Evolutionary conservation across 2,797 vertebrate species (phyloP), one percentile per base, ranked within the genome.

Genomic region (Trachurus trachurus): DNA sequence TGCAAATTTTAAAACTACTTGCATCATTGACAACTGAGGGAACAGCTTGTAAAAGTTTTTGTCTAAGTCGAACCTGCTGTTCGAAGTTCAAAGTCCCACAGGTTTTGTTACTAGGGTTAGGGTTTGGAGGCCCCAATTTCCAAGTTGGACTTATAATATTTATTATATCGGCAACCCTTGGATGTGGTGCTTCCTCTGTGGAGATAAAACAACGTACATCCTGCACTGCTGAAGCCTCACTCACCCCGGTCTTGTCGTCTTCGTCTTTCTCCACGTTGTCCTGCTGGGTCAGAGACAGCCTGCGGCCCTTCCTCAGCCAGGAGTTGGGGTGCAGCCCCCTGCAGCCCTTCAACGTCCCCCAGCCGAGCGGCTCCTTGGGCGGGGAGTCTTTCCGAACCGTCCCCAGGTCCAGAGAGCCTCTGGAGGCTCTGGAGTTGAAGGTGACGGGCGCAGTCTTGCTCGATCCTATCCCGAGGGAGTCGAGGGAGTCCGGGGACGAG

Each of bases 401-500:
- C 11, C 31, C 69, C 13, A 2, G 31, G 21, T 83, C 82, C 12
- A 66, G 16, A 2, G 34, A 60, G 59, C 37, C 78, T 1, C 16
- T 13, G 0, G 71, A 47, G 49, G 31, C 26, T 21, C 26, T 26
- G 19, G 68, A 13, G 52, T 22, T 31, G 0, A 15, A 0, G 11
- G 42, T 50, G 31, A 52, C n/a, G 4, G 76, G 29, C 34, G 62
- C 0, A 7, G 63, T 45, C n/a, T 62, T 76, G 16, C 53, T 66
- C 9, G 6, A 67, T 57, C 91, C 89, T 0, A 34, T 94, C 79
- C 94, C 93, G 58, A 94, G 92, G 61, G 96, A 96, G 89, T 97
- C 96, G 37, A 97, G 91, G 26, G 97, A 97, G 88, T 96, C 96
- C 73, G 95, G 82, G 0, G 97, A 97, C 0, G 96, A 97, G 66